These are phyloP conservation scores for Toxonevra muliebris DNA, from an alignment of 2,888 invertebrate genomes.

Conservation along the genomic window DNA sequence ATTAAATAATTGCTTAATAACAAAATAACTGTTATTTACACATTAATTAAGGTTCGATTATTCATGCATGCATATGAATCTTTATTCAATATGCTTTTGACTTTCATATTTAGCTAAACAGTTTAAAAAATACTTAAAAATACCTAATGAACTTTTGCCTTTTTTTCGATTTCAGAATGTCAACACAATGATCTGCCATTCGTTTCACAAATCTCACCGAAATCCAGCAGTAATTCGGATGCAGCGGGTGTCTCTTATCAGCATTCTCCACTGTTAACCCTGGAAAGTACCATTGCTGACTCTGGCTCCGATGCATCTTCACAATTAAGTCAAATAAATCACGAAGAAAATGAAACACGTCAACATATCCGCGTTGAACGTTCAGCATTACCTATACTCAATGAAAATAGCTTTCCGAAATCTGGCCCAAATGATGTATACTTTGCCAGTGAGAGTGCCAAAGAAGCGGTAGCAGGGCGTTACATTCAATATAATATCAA, in stretches of 20 bases:
- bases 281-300: constrained; percentile 53
- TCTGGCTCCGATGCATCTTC: constrained; percentile 37
- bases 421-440: constrained; percentile 55
- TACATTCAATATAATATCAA: constrained; percentile 64
- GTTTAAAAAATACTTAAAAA: no score
- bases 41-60: no score
- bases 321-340: constrained; percentile 36
- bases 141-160: not conserved
- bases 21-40: no score
- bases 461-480: constrained; percentile 54
- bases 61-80: no score
- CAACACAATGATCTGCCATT: constrained; percentile 55
- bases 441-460: constrained; percentile 47
- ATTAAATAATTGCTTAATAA: no score
- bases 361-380: constrained; percentile 67
- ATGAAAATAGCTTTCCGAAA: constrained; percentile 66
- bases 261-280: constrained; percentile 51
- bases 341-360: constrained; percentile 57
- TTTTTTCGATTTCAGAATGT: constrained; percentile 44
- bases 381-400: constrained; percentile 70
- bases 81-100: no score
- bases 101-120: no score
- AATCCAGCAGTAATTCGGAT: constrained; percentile 65
- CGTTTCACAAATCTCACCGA: constrained; percentile 77
- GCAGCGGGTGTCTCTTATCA: constrained; percentile 40